phyloP scores from a whole-genome alignment of 2,113 vertebrate genomes.

The Callopanchax toddi region DNA sequence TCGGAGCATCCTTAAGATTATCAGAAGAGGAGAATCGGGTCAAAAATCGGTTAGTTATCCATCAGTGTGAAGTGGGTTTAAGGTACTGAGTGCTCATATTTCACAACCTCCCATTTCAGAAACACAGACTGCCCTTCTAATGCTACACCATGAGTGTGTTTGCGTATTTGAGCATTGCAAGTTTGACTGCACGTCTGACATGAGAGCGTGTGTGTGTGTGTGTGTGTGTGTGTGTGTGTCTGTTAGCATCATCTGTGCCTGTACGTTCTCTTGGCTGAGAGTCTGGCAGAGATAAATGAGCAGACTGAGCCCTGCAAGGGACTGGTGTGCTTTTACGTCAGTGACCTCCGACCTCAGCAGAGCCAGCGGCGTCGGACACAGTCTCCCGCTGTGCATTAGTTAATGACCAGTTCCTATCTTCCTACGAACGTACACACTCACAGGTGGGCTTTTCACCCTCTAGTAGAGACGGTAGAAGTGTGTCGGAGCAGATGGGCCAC shows the following conservation, averaged over 20 bases:
- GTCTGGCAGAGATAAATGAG: slow-evolving; percentile 63
- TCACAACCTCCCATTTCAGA: no score
- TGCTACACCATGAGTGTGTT: no score
- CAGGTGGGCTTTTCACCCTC: slow-evolving; percentile 28
- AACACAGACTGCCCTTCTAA: no score
- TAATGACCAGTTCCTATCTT: slow-evolving; percentile 57
- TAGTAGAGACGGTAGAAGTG: neutral
- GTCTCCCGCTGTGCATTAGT: slow-evolving; percentile 58
- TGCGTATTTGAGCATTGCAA: no score
- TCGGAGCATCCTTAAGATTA: no score
- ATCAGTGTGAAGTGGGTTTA: no score
- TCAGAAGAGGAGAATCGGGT: no score
- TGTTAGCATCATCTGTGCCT: neutral
- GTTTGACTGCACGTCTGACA: slow-evolving; percentile 7
- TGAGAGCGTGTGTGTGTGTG: neutral
- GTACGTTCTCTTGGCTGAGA: slow-evolving; percentile 26
- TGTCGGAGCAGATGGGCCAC: slow-evolving; percentile 44
- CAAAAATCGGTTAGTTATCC: no score
- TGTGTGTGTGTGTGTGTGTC: neutral
- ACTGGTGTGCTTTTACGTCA: slow-evolving; percentile 52
- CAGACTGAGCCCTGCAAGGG: slow-evolving; percentile 17
- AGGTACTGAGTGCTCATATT: no score
- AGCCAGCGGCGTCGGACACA: slow-evolving; percentile 38
- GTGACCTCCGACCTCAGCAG: slow-evolving; percentile 45
- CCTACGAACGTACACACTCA: slow-evolving; percentile 18